A percentile compares a stretch with the other conserved stretches of the same genome.
Evolutionary conservation across 2,888 invertebrate species (phyloP).

Genomic region (Ypsolopha scabrella): DNA sequence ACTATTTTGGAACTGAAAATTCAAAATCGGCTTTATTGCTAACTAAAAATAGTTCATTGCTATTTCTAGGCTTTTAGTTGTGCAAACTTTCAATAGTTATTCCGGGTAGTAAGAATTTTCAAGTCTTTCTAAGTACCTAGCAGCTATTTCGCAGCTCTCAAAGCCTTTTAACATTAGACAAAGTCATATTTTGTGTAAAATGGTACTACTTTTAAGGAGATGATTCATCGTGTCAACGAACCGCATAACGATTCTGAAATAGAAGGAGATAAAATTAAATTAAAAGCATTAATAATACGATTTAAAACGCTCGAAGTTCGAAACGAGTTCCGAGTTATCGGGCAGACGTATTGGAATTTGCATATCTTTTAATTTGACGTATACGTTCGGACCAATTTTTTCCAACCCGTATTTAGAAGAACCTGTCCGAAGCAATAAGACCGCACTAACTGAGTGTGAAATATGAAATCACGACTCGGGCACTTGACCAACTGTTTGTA

Average conservation of each 20-base stretch:
- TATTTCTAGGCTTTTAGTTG: no score
- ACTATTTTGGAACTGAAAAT: no score
- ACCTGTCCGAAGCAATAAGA: constrained; percentile 39
- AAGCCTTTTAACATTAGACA: no score
- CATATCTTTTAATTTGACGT: constrained; percentile 58
- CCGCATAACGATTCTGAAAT: constrained; percentile 43
- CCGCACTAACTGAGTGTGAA: constrained; percentile 58
- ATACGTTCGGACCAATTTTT: constrained; percentile 23
- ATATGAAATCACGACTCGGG: constrained; percentile 68
- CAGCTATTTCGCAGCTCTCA: no score
- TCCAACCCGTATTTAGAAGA: constrained; percentile 34
- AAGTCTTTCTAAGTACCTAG: no score
- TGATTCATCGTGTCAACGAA: constrained; percentile 44
- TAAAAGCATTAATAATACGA: constrained; percentile 56
- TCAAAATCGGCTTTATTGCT: no score
- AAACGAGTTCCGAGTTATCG: constrained; percentile 41
- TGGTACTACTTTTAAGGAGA: constrained; percentile 17
- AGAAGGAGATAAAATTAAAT: constrained; percentile 56
- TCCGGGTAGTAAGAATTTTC: no score
- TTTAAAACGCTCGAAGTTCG: constrained; percentile 45
- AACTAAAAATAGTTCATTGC: no score
- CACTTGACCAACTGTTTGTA: constrained; percentile 57
- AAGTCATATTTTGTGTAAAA: background rate
- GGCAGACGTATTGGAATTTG: constrained; percentile 39
- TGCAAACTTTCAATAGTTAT: no score